Evolutionary conservation across 1,140 invertebrate genomes (phyloP).

Genomic region (Stegodyphus mimosarum): DNA sequence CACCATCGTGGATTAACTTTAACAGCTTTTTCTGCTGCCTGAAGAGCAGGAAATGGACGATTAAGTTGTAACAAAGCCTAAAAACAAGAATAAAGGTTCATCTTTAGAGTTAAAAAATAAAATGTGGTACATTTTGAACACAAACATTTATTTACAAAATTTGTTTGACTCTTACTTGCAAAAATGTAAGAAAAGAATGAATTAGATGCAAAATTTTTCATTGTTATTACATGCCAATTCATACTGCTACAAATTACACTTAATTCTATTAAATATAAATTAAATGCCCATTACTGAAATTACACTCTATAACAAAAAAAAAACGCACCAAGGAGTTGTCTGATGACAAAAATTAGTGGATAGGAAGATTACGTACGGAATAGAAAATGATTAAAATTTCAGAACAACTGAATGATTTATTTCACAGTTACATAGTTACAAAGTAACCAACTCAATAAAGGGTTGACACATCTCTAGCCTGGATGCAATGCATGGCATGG

Average conservation of each 20-base stretch:
- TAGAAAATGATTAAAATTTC: no score
- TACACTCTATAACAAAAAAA: no score
- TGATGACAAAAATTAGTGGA: no score
- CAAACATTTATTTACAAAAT: not conserved
- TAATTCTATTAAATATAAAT: not conserved
- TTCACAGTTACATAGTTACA: no score
- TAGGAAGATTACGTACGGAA: no score
- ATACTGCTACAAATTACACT: not conserved
- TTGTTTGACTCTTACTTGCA: not conserved
- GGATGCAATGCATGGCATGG: no score
- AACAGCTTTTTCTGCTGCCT: constrained; percentile 66
- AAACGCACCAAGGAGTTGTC: no score
- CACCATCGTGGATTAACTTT: constrained; percentile 68
- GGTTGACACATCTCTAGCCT: no score
- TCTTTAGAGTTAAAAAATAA: not conserved
- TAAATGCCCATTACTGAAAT: no score
- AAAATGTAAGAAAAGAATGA: not conserved
- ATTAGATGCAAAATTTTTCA: not conserved
- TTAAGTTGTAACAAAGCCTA: constrained; percentile 55
- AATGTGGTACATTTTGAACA: not conserved
- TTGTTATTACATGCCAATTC: not conserved
- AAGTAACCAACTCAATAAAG: no score
- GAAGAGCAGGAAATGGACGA: constrained; percentile 49
- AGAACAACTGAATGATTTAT: no score
- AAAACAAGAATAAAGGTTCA: constrained; percentile 9